These are phyloP conservation scores for Centropristis striata DNA, from an alignment of 2,113 vertebrate species.

Conservation along the genomic window DNA sequence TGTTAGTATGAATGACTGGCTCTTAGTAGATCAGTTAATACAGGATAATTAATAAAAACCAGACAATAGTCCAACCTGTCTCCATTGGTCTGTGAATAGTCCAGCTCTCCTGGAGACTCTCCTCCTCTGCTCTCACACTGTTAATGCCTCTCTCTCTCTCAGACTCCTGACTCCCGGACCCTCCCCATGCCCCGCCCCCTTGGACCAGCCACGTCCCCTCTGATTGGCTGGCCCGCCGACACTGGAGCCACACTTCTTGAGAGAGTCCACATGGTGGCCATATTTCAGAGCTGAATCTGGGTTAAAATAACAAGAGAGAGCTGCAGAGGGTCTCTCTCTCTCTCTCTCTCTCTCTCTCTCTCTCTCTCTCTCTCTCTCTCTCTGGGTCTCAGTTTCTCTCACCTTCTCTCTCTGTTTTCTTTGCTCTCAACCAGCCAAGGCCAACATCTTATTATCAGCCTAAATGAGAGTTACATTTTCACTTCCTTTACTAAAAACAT, in stretches of 20 bases:
- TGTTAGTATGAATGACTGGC: not conserved
- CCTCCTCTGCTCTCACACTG: conserved; percentile 57
- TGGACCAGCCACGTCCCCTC: conserved; percentile 14
- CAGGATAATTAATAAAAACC: not conserved
- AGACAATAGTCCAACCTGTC: conserved; percentile 63
- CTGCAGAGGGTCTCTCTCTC: conserved; percentile 42
- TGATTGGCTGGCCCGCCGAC: conserved; percentile 60
- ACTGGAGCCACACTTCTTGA: conserved; percentile 65
- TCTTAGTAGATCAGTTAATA: not conserved
- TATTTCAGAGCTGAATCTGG: conserved; percentile 79
- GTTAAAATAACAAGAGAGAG: conserved; percentile 82
- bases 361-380: conserved; percentile 14
- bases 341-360: conserved; percentile 47
- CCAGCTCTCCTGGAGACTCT: conserved; percentile 69
- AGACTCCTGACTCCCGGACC: conserved; percentile 38
- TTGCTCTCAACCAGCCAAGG: conserved; percentile 50
- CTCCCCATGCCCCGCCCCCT: conserved; percentile 58
- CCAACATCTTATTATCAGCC: conserved; percentile 39
- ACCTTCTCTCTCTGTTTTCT: conserved; percentile 44
- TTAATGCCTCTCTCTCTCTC: conserved; percentile 45
- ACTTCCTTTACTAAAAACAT: not conserved
- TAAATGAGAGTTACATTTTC: conserved; percentile 18
- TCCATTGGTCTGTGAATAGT: conserved; percentile 62
- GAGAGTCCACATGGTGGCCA: conserved; percentile 80
- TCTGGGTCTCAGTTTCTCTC: conserved; percentile 54